Evolutionary conservation across 2,797 vertebrate species (phyloP).

Genomic region (Phataginus tricuspis): DNA sequence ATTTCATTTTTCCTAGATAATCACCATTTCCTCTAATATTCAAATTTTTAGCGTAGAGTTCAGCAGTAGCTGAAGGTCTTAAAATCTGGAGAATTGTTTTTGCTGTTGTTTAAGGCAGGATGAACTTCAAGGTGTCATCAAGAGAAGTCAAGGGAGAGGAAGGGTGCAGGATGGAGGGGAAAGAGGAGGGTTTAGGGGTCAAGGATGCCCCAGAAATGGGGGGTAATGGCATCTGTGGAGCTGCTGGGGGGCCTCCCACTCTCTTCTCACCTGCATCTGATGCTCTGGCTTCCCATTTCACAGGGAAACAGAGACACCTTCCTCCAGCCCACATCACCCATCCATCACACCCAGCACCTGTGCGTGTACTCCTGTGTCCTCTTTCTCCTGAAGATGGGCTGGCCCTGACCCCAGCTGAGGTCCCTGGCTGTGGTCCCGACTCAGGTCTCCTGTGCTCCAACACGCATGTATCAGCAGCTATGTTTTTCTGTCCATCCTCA

Average conservation of each 20-base stretch:
- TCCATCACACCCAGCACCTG: background rate
- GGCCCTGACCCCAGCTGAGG: too few species aligned
- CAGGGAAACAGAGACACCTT: background rate
- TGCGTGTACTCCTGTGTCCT: accelerated
- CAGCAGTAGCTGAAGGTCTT: background rate
- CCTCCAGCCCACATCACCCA: accelerated
- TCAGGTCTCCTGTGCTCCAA: background rate
- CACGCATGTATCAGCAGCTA: background rate
- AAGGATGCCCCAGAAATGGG: background rate
- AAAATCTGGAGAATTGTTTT: background rate
- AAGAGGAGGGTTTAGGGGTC: too few species aligned
- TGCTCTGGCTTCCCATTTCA: background rate
- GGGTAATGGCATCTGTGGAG: accelerated
- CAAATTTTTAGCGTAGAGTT: background rate
- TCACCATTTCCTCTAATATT: background rate
- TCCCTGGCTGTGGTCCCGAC: background rate
- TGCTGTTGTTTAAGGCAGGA: background rate
- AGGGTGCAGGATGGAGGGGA: background rate
- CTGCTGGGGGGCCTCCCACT: accelerated
- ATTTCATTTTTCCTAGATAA: background rate
- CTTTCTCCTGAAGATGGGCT: too few species aligned
- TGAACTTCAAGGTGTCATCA: background rate
- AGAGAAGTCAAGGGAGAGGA: too few species aligned
- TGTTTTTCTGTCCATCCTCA: background rate
- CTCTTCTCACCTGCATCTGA: too few species aligned